phyloP scores from a whole-genome alignment of 2,797 vertebrate genomes.

The Falco rusticolus region DNA sequence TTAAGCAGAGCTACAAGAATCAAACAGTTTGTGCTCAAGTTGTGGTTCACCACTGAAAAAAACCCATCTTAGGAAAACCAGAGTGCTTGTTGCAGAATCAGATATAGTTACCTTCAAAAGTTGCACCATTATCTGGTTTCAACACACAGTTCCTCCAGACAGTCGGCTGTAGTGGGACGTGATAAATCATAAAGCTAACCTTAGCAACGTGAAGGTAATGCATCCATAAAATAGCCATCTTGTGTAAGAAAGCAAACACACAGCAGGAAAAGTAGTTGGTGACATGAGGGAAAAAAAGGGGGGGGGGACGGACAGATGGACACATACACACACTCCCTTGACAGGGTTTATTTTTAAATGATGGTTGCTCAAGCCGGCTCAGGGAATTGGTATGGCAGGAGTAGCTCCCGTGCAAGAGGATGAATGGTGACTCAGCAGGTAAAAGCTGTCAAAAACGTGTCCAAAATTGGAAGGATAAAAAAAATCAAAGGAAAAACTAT shows the following conservation, averaged over 20 bases:
- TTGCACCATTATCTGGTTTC: background rate
- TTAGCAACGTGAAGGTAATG: fast-evolving
- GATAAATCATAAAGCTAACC: background rate
- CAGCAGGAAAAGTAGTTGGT: conserved; percentile 10
- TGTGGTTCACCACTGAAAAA: background rate
- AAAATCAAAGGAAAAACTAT: background rate
- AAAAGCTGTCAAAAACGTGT: conserved; percentile 23
- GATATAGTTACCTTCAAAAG: background rate
- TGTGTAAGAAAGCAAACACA: background rate
- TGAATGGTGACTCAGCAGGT: conserved; percentile 61
- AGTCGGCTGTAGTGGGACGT: fast-evolving
- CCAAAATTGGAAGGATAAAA: conserved; percentile 6
- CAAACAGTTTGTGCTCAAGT: background rate
- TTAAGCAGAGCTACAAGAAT: fast-evolving
- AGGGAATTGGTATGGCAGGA: background rate
- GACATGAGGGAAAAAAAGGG: fast-evolving
- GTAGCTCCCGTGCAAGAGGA: background rate
- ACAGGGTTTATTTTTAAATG: conserved; percentile 34
- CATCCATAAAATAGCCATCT: background rate
- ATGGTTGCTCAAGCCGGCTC: background rate
- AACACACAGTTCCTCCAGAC: background rate
- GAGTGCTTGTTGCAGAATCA: background rate
- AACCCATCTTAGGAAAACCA: background rate
- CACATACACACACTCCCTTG: background rate
- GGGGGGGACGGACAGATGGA: too few relatives aligned